Evolutionary conservation across 1,140 invertebrate species (phyloP).

Genomic region (Stenopsyche tienmushanensis): DNA sequence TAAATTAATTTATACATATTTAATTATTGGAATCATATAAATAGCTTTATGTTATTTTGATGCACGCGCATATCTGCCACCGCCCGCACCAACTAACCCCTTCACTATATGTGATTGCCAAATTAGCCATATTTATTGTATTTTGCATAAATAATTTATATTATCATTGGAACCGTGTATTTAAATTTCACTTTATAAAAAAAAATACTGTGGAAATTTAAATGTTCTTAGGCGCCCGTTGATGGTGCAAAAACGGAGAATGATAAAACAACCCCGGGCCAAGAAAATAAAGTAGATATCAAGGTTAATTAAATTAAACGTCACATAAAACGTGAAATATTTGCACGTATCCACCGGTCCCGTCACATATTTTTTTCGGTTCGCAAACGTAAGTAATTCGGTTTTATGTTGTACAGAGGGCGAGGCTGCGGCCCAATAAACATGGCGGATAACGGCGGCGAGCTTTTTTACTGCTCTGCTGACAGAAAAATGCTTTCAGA

Average conservation of each 20-base stretch:
- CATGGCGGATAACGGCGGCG: slow-evolving; percentile 23
- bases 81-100: too few species aligned
- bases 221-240: too few species aligned
- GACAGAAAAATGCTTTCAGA: slow-evolving; percentile 38
- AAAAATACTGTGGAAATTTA: too few species aligned
- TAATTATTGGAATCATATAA: too few species aligned
- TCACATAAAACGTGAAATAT: slow-evolving; percentile 32
- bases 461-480: slow-evolving; percentile 25
- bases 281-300: background rate
- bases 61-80: too few species aligned
- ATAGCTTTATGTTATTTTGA: too few species aligned
- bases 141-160: too few species aligned
- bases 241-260: background rate
- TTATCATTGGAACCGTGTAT: too few species aligned
- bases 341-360: background rate
- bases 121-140: too few species aligned
- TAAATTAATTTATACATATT: too few species aligned
- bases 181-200: too few species aligned
- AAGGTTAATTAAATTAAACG: slow-evolving; percentile 27
- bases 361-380: background rate
- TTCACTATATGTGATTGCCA: too few species aligned
- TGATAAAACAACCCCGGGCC: background rate
- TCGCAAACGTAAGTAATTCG: slow-evolving; percentile 33
- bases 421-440: slow-evolving; percentile 30
- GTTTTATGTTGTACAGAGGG: slow-evolving; percentile 29